Evolutionary conservation across 2,113 vertebrate species (phyloP).

Genomic region (Tachysurus vachellii): DNA sequence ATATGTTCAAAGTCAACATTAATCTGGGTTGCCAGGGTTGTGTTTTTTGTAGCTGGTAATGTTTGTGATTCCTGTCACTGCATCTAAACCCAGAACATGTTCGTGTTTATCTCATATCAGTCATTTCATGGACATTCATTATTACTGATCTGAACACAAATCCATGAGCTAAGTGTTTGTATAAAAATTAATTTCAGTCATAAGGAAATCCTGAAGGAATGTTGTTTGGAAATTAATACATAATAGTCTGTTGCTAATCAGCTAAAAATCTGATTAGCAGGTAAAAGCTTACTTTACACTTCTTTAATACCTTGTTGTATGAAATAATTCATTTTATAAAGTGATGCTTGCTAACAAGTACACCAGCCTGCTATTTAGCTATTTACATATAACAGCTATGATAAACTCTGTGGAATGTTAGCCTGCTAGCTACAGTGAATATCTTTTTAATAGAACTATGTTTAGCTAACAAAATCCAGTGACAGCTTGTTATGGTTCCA

Average conservation of each 20-base stretch:
- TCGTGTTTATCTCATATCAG: neutral
- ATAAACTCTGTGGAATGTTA: neutral
- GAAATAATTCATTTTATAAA: neutral
- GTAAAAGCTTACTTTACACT: neutral
- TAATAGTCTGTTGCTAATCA: neutral
- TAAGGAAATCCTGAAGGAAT: neutral
- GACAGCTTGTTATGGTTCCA: neutral
- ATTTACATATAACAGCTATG: neutral
- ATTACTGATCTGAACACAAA: neutral
- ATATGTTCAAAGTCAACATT: neutral
- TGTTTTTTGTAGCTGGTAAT: neutral
- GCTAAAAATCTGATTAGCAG: neutral
- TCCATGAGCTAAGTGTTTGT: neutral
- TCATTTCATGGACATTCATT: neutral
- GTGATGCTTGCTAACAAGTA: neutral
- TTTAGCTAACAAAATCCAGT: neutral
- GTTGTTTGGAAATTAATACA: neutral
- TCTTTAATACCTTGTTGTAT: neutral
- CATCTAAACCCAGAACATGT: neutral
- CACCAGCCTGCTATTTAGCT: neutral
- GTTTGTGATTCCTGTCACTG: neutral
- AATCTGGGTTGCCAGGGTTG: slow-evolving; percentile 11
- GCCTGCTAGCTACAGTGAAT: neutral
- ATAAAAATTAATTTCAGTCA: neutral
- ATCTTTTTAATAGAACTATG: neutral